Evolutionary conservation across 1,140 invertebrate species (phyloP).

Genomic region (Danaus melanippus): DNA sequence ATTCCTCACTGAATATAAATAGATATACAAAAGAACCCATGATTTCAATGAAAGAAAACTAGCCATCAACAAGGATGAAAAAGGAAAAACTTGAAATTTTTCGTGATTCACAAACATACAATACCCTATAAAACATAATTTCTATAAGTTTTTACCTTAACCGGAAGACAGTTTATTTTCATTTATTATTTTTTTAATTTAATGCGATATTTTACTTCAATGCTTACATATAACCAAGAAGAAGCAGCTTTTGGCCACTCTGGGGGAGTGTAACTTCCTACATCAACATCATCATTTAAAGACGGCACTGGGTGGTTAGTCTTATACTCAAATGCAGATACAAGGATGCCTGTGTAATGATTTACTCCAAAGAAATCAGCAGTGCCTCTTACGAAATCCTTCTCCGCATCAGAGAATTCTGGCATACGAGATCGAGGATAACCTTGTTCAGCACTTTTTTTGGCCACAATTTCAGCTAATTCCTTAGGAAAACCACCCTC

Average conservation of each 20-base stretch:
- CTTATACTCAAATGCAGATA: constrained; percentile 27
- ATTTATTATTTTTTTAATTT: neutral
- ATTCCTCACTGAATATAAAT: too few species aligned
- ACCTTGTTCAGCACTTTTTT: constrained; percentile 69
- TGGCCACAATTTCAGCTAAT: constrained; percentile 69
- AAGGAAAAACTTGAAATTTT: too few species aligned
- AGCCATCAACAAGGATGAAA: too few species aligned
- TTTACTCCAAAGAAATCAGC: constrained; percentile 79
- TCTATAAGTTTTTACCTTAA: too few species aligned
- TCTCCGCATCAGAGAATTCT: constrained; percentile 68
- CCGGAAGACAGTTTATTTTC: too few species aligned
- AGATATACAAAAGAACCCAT: too few species aligned
- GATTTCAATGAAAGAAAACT: too few species aligned
- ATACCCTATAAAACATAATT: too few species aligned
- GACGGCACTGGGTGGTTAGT: constrained; percentile 23
- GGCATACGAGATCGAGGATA: constrained; percentile 67
- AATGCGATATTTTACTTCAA: neutral
- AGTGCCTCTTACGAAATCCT: constrained; percentile 70
- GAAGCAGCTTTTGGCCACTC: constrained; percentile 31
- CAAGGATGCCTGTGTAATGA: constrained; percentile 69
- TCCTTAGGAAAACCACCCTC: constrained; percentile 75
- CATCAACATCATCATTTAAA: constrained; percentile 27
- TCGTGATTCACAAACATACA: too few species aligned
- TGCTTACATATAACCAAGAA: constrained; percentile 31
- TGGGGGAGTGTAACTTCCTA: constrained; percentile 14